Percentiles rank a stretch among this genome's conserved stretches.
phyloP scores from a whole-genome alignment of 2,888 invertebrate species.

The Campoplex capitator region DNA sequence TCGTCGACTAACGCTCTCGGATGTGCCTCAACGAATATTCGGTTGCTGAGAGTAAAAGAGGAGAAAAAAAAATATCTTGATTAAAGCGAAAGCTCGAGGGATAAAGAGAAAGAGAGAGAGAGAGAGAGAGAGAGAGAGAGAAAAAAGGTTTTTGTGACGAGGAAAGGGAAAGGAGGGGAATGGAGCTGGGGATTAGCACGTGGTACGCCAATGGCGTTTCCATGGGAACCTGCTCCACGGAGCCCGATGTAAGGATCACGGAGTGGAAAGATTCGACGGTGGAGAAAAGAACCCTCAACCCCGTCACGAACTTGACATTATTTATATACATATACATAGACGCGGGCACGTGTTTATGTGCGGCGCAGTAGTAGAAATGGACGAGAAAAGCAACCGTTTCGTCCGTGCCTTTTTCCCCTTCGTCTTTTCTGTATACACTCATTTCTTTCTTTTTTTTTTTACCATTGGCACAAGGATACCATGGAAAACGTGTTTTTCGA shows the following conservation, averaged over 20 bases:
- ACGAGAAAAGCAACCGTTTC: background rate
- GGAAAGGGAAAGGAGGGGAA: conserved; percentile 16
- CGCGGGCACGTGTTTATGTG: too few relatives aligned
- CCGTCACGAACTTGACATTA: conserved; percentile 41
- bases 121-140: background rate
- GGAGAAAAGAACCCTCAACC: conserved; percentile 31
- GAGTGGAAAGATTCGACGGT: conserved; percentile 18
- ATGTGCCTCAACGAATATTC: background rate
- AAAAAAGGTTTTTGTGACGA: background rate
- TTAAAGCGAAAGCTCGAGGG: background rate
- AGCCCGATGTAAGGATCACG: conserved; percentile 55
- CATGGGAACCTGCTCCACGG: conserved; percentile 76
- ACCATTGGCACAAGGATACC: background rate
- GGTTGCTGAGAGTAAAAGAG: background rate
- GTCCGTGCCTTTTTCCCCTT: background rate
- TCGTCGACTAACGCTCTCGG: background rate
- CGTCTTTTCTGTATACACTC: background rate
- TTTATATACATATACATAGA: background rate
- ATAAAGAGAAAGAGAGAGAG: background rate
- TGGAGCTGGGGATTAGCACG: conserved; percentile 54
- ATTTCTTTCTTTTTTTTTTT: too few relatives aligned
- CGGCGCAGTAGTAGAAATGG: background rate
- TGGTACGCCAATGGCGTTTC: conserved; percentile 75
- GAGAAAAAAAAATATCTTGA: background rate
- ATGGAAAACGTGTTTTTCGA: background rate